phyloP scores from a whole-genome alignment of 2,888 invertebrate species.

The Xanthorhoe spadicearia region DNA sequence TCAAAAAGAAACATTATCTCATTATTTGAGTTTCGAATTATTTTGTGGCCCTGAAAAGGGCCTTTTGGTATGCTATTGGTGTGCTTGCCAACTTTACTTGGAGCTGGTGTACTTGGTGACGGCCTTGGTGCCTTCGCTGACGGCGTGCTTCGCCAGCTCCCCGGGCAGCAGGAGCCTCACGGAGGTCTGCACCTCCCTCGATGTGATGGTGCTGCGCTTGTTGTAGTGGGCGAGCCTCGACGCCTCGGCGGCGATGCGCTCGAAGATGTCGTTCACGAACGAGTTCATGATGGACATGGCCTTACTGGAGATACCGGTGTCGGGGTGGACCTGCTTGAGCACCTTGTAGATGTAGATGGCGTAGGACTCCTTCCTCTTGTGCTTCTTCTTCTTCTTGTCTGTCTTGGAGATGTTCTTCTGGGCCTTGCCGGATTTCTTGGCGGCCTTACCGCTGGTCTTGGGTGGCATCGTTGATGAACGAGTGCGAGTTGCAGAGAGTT shows the following conservation, averaged over 20 bases:
- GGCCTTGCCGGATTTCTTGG: constrained; percentile 83
- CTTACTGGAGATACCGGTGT: constrained; percentile 79
- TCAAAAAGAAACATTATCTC: not conserved
- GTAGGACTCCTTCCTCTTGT: constrained; percentile 80
- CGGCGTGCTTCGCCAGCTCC: constrained; percentile 84
- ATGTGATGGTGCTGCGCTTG: constrained; percentile 87
- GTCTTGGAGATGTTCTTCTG: constrained; percentile 84
- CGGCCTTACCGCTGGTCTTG: constrained; percentile 51
- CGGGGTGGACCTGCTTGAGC: constrained; percentile 87
- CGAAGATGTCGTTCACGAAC: constrained; percentile 29
- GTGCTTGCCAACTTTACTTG: constrained; percentile 42
- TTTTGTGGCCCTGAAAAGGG: constrained; percentile 24
- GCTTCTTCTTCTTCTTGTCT: constrained; percentile 82
- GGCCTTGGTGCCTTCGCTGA: constrained; percentile 87
- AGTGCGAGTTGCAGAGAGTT: constrained; percentile 23
- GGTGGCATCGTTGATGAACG: constrained; percentile 21
- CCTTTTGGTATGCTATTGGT: not conserved
- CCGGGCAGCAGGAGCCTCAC: constrained; percentile 86
- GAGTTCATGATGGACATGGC: constrained; percentile 84
- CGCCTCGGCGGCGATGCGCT: constrained; percentile 86
- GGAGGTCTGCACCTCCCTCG: constrained; percentile 56
- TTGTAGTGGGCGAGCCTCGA: constrained; percentile 87
- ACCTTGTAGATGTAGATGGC: constrained; percentile 87
- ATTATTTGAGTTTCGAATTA: not conserved
- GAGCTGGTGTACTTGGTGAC: constrained; percentile 85